Evolutionary conservation across 2,797 vertebrate species (phyloP).

Genomic region (Pipistrellus nathusii): DNA sequence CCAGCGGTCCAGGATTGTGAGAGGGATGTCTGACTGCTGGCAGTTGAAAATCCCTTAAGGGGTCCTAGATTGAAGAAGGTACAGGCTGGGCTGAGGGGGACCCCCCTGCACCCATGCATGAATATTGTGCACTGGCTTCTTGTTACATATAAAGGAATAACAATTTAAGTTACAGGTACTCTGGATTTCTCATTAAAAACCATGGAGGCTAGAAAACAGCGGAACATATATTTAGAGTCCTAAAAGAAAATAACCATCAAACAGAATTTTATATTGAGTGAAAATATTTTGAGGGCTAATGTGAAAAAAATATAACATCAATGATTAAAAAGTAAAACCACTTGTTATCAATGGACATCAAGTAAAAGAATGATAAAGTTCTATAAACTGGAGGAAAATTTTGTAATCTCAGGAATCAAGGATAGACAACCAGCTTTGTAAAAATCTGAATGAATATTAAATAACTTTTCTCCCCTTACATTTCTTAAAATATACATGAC

Average conservation of each 20-base stretch:
- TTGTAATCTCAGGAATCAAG: background rate
- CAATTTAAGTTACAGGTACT: background rate
- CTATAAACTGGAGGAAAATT: background rate
- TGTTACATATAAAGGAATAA: background rate
- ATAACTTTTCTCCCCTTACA: background rate
- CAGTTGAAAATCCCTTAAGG: too few species aligned
- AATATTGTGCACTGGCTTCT: too few species aligned
- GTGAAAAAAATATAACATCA: background rate
- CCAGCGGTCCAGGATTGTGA: too few species aligned
- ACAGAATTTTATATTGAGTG: background rate
- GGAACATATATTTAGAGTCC: background rate
- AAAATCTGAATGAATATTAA: background rate
- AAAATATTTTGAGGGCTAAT: background rate
- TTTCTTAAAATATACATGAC: background rate
- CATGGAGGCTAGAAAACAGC: background rate
- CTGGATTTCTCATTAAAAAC: background rate
- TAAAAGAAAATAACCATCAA: background rate
- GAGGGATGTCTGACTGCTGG: too few species aligned
- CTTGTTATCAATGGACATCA: background rate
- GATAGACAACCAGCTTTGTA: background rate
- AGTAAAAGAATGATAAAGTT: background rate
- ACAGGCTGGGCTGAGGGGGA: too few species aligned
- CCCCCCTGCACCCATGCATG: too few species aligned
- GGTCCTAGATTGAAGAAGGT: too few species aligned
- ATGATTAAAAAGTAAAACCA: background rate